Percentiles rank a stretch among this genome's conserved stretches.
phyloP scores from a whole-genome alignment of 2,888 invertebrate species.

The Spilarctia lutea region DNA sequence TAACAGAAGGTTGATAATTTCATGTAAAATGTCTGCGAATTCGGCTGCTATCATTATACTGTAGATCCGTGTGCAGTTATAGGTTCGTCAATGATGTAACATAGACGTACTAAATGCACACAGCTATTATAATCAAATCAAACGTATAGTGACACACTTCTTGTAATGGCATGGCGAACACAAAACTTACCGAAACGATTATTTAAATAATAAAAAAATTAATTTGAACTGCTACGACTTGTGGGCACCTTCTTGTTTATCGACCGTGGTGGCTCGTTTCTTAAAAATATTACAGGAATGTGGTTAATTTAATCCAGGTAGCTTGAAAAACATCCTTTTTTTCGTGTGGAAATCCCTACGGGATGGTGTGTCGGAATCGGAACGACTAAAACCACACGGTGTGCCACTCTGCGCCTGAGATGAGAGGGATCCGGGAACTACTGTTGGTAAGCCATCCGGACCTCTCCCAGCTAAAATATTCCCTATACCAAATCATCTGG shows the following conservation, averaged over 20 bases:
- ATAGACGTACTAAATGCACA: slow-evolving; percentile 60
- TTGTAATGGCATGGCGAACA: neutral
- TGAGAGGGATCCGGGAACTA: too few relatives aligned
- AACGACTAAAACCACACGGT: too few relatives aligned
- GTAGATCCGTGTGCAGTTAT: slow-evolving; percentile 71
- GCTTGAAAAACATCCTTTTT: too few relatives aligned
- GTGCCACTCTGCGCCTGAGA: too few relatives aligned
- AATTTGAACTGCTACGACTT: neutral
- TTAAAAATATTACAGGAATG: too few relatives aligned
- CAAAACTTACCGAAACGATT: neutral
- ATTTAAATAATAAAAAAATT: neutral
- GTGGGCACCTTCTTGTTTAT: neutral
- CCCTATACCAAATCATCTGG: too few relatives aligned
- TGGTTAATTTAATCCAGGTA: too few relatives aligned
- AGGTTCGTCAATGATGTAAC: slow-evolving; percentile 41
- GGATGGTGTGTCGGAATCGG: too few relatives aligned
- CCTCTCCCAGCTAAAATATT: too few relatives aligned
- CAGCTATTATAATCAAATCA: slow-evolving; percentile 46
- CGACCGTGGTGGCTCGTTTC: too few relatives aligned
- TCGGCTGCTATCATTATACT: slow-evolving; percentile 57
- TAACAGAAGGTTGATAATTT: slow-evolving; percentile 35
- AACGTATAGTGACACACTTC: neutral
- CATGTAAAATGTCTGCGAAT: slow-evolving; percentile 37
- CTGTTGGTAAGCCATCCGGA: too few relatives aligned
- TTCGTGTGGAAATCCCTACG: too few relatives aligned